These are phyloP conservation scores for Sussaba pulchella DNA, from an alignment of 2,888 invertebrate genomes.

Conservation along the genomic window DNA sequence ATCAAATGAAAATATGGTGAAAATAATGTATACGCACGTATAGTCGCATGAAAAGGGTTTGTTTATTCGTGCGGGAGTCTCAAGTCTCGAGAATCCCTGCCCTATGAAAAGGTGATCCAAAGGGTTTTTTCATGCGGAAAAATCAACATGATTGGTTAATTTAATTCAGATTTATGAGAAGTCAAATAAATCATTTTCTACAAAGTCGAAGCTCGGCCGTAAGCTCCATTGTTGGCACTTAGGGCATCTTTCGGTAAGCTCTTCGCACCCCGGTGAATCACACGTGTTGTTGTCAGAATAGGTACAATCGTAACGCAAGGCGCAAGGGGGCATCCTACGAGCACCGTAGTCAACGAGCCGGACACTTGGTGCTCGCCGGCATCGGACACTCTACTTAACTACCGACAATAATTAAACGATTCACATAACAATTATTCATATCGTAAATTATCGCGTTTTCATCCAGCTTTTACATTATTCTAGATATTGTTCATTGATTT, in stretches of 20 bases:
- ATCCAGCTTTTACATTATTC: neutral
- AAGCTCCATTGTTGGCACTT: neutral
- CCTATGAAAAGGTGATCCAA: no score
- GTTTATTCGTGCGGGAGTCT: no score
- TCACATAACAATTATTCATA: slow-evolving; percentile 56
- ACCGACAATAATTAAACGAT: slow-evolving; percentile 65
- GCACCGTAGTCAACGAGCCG: slow-evolving; percentile 25
- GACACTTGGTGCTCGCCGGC: slow-evolving; percentile 34
- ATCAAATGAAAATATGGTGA: no score
- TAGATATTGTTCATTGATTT: slow-evolving; percentile 33
- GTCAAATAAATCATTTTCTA: slow-evolving; percentile 66
- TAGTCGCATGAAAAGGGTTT: no score
- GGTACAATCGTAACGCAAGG: neutral
- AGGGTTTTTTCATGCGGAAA: slow-evolving; percentile 76
- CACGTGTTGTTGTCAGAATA: slow-evolving; percentile 64
- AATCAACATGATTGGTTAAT: slow-evolving; percentile 80
- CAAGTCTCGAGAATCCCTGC: no score
- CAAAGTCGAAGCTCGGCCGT: neutral
- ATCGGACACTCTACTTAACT: slow-evolving; percentile 63
- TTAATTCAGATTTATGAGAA: slow-evolving; percentile 81
- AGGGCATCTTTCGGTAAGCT: neutral
- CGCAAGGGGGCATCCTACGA: neutral
- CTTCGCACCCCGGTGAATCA: slow-evolving; percentile 51
- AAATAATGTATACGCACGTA: no score
- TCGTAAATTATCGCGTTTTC: slow-evolving; percentile 62